Percentiles rank a stretch among this genome's conserved stretches.
phyloP scores from a whole-genome alignment of 1,140 invertebrate species.

The Papilio polytes region DNA sequence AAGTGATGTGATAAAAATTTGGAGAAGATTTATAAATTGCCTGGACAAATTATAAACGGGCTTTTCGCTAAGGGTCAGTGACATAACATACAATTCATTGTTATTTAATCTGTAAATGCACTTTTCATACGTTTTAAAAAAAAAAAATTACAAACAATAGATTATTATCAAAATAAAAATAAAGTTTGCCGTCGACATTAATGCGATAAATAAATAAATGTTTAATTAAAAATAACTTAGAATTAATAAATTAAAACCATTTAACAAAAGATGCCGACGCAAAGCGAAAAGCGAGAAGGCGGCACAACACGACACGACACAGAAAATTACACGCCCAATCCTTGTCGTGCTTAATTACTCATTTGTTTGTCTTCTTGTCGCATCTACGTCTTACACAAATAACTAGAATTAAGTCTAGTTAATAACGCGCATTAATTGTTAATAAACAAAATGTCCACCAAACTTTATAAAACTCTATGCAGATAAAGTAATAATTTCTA shows the following conservation, averaged over 20 bases:
- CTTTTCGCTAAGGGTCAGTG: no score
- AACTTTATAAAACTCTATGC: background rate
- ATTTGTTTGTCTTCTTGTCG: constrained; percentile 1
- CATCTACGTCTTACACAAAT: background rate
- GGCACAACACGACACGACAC: background rate
- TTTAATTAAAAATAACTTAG: background rate
- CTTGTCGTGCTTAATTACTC: background rate
- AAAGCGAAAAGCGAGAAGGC: background rate
- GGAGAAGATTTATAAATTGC: no score
- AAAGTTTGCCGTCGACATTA: background rate
- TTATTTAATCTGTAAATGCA: no score
- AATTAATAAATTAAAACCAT: background rate
- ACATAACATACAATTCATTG: no score
- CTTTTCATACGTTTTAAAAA: no score
- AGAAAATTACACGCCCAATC: background rate
- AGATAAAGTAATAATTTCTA: background rate
- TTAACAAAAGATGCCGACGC: background rate
- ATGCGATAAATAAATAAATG: background rate
- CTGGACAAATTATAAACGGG: no score
- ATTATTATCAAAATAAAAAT: background rate
- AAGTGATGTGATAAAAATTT: no score
- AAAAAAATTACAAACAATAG: background rate
- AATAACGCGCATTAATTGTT: no score
- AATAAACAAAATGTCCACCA: background rate
- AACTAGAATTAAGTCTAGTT: background rate